Percentiles rank a stretch among this genome's conserved stretches.
These are phyloP conservation scores for Brachyrhaphis roseni DNA, from an alignment of 2,797 vertebrate species.

Conservation along the genomic window DNA sequence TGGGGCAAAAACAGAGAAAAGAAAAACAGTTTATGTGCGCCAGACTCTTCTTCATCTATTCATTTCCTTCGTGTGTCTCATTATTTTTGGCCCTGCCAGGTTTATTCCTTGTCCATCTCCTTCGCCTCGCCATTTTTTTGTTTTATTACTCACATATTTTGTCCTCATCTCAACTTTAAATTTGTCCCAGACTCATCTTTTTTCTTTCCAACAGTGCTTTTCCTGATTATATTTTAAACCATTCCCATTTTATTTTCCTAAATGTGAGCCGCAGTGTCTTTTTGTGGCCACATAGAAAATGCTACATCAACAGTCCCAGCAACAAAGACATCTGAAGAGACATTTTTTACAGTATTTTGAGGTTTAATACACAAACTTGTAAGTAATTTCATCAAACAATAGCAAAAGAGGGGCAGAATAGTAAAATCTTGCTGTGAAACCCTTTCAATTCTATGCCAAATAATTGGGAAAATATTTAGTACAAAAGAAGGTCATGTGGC, in stretches of 20 bases:
- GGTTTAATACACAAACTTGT: constrained; percentile 24
- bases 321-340: constrained; percentile 38
- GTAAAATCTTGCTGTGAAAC: constrained; percentile 3
- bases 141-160: constrained; percentile 22
- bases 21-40: constrained; percentile 70
- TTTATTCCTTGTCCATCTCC: constrained; percentile 14
- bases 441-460: background rate
- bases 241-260: background rate
- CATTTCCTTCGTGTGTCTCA: constrained; percentile 40
- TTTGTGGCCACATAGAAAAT: constrained; percentile 1
- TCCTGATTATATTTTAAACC: constrained; percentile 6
- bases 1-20: constrained; percentile 34
- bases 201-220: background rate
- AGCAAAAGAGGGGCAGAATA: background rate
- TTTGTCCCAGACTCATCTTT: constrained; percentile 11
- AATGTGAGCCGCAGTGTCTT: background rate
- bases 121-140: background rate
- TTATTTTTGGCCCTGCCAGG: constrained; percentile 29
- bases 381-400: constrained; percentile 18
- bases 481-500: background rate
- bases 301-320: constrained; percentile 19
- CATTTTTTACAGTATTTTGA: constrained; percentile 17
- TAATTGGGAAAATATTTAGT: constrained; percentile 7
- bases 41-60: constrained; percentile 32
- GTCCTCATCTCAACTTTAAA: constrained; percentile 38